phyloP scores from a whole-genome alignment of 2,113 vertebrate genomes.

The Zeus faber region DNA sequence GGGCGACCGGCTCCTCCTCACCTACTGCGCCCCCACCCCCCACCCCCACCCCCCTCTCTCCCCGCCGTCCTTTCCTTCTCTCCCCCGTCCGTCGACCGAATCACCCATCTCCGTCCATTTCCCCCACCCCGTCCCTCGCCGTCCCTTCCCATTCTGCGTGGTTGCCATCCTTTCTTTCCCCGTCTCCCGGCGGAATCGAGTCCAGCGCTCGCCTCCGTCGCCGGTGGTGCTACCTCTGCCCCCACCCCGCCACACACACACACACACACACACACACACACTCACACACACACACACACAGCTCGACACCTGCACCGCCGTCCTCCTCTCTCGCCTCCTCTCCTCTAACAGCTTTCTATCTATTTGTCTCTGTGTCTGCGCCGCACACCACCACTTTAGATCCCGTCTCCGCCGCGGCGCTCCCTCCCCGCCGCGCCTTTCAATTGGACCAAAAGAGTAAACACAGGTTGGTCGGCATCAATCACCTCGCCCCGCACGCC shows the following conservation, averaged over 20 bases:
- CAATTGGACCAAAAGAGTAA: conserved; percentile 71
- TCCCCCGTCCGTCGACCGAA: conserved; percentile 10
- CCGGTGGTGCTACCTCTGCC: conserved; percentile 11
- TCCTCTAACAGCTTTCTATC: conserved; percentile 65
- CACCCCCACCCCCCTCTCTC: conserved; percentile 21
- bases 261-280: too few relatives aligned
- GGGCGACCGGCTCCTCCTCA: conserved; percentile 5
- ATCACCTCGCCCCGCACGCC: conserved; percentile 57
- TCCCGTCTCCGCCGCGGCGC: conserved; percentile 61
- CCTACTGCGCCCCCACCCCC: conserved; percentile 23
- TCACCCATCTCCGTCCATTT: neutral
- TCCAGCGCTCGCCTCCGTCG: neutral
- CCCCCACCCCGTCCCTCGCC: conserved; percentile 32
- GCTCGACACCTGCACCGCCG: too few relatives aligned
- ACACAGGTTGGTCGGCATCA: conserved; percentile 69
- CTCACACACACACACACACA: too few relatives aligned
- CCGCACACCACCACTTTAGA: conserved; percentile 65
- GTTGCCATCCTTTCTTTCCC: too few relatives aligned
- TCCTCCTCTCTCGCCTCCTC: neutral
- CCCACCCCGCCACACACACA: too few relatives aligned
- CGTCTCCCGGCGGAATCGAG: neutral
- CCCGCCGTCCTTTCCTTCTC: conserved; percentile 2
- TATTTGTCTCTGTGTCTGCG: conserved; percentile 72
- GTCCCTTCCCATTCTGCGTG: conserved; percentile 29
- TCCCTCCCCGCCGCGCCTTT: conserved; percentile 58